Conservation (phyloP, 2,113 vertebrate species). For the Delphinapterus leucas region DNA sequence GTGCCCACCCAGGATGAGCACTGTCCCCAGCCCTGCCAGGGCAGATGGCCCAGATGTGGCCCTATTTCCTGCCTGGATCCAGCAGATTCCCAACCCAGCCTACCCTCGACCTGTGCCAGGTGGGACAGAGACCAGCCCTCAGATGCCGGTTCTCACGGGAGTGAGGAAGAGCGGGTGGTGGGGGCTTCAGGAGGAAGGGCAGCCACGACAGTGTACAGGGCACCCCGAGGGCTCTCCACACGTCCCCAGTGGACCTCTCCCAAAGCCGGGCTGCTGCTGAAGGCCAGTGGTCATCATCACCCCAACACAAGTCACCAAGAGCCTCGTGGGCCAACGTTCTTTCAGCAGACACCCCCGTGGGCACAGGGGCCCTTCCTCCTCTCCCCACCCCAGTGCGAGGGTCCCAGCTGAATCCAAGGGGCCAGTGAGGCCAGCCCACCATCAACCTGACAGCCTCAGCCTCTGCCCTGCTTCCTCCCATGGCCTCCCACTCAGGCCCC, state of each 20-base stretch:
- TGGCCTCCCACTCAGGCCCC: accelerated
- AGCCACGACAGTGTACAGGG: not conserved
- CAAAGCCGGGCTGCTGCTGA: not conserved
- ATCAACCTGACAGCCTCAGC: not conserved
- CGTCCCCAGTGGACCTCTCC: not conserved
- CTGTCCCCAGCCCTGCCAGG: not conserved
- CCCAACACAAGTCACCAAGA: not conserved
- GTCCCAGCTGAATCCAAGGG: not conserved
- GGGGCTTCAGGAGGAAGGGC: no score
- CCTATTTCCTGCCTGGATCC: not conserved
- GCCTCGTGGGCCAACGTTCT: not conserved
- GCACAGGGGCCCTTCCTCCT: not conserved
- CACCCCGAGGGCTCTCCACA: not conserved
- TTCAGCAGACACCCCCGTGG: no score
- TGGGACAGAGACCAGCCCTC: not conserved
- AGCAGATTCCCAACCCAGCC: not conserved
- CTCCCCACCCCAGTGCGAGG: not conserved
- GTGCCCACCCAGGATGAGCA: accelerated
- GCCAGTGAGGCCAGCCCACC: not conserved
- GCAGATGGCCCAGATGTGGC: not conserved
- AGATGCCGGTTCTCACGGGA: not conserved
- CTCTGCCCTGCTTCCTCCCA: not conserved
- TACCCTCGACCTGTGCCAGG: not conserved
- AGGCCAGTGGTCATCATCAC: not conserved
- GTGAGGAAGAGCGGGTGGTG: not conserved